phyloP scores from a whole-genome alignment of 2,888 invertebrate species.

The Zelleria hepariella region DNA sequence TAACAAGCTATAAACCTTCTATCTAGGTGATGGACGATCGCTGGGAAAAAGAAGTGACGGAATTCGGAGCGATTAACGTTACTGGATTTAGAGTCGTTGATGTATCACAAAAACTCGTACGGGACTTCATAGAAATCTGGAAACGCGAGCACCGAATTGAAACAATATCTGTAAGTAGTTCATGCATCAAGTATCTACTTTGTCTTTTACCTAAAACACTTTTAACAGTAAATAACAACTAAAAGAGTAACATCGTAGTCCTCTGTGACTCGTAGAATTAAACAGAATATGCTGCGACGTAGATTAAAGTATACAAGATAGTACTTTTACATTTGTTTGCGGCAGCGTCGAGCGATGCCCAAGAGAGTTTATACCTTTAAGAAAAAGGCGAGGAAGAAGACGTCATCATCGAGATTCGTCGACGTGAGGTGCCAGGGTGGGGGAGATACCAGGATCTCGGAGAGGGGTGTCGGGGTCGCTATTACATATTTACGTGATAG shows the following conservation, averaged over 20 bases:
- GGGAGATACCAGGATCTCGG: constrained; percentile 1
- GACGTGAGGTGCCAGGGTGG: constrained; percentile 16
- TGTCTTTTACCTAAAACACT: not conserved
- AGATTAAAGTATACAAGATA: not conserved
- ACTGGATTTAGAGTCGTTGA: constrained; percentile 96
- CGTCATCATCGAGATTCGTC: constrained; percentile 16
- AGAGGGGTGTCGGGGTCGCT: constrained; percentile 14
- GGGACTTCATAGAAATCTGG: constrained; percentile 88
- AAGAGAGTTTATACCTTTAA: not conserved
- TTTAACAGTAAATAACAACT: not conserved
- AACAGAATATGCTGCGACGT: not conserved
- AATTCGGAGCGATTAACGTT: constrained; percentile 97
- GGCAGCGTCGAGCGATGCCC: not conserved
- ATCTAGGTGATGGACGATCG: constrained; percentile 92
- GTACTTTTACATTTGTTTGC: not conserved
- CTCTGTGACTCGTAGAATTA: not conserved
- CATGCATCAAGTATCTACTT: not conserved
- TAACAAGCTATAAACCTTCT: not conserved
- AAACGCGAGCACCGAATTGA: constrained; percentile 79
- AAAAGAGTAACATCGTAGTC: not conserved
- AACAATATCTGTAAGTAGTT: constrained; percentile 81
- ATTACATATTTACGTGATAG: constrained; percentile 40
- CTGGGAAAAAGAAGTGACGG: constrained; percentile 91
- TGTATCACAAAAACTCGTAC: constrained; percentile 80
- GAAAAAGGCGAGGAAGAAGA: constrained; percentile 9